Base-by-base conservation (phyloP, 2,888 invertebrate species). In the Muschampia plurimacula region DNA sequence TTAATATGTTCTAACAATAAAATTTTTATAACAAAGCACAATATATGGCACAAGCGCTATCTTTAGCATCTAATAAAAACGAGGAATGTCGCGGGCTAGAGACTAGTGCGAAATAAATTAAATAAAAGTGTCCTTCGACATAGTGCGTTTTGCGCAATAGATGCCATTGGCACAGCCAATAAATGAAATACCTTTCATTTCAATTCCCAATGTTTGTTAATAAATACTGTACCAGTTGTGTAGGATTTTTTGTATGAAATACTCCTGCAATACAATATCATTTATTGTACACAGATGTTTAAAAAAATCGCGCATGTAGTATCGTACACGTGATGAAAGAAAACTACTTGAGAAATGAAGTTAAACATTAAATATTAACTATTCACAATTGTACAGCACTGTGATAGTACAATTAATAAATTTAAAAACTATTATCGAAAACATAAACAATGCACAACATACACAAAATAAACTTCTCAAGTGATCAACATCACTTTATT, bases 121-220 rank as follows among this genome's bases (percentile, higher is more conserved):
- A 57, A 57, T 57, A 57, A 57, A 57, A 57, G 57, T 57, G 57
- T 57, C 57, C 12, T 5, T 57, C 28, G 57, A 28, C 12, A 28
- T 57, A 28, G 57, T 57, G 57, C 57, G 57, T 57, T 57, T 57
- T 57, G 12, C 12, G 28, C 57, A 57, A 22, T 22, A 22, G 22
- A 22, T 22, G 57, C 57, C 57, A 57, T 28, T 28, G 57, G 6
- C 12, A 57, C 12, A 28, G 57, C 28, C 57, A 4, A 57, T 57
- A 57, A 57, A 57, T 57, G 57, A 28, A 57, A 57, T 28, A 28
- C 57, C 57, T 10, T 57, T 57, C 28, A 28, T 57, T 57, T 12
- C 57, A 28, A 28, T 57, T 12, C 28, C 57, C 28, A 57, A 57
- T 57, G 28, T 57, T 28, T 22, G 22, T 28, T 57, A 57, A 57